These are phyloP conservation scores for Akabosia matsudoensis DNA, from an alignment of 1,140 invertebrate species.

Conservation along the genomic window DNA sequence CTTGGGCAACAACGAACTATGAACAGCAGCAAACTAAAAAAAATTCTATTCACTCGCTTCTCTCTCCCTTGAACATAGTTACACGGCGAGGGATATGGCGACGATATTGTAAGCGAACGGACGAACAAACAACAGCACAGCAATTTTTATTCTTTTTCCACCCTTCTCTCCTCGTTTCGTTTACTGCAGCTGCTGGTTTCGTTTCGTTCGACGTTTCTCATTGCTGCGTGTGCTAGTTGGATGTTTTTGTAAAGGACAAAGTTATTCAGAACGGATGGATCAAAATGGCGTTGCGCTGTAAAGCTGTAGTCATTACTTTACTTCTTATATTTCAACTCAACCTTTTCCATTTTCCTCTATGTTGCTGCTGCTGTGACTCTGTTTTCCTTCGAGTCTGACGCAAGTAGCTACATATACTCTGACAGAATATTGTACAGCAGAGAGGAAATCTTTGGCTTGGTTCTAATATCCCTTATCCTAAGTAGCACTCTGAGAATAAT, in stretches of 20 bases:
- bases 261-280: constrained; percentile 24
- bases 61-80: constrained; percentile 17
- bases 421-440: not conserved
- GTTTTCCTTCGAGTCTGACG: not conserved
- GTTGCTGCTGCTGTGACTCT: not conserved
- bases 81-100: not conserved
- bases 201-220: constrained; percentile 7
- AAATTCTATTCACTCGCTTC: not conserved
- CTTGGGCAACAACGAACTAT: constrained; percentile 1
- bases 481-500: constrained; percentile 16
- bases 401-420: not conserved
- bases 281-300: constrained; percentile 17
- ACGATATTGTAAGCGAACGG: not conserved
- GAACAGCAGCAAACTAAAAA: not conserved
- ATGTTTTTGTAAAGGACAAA: constrained; percentile 14
- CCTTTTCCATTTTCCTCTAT: not conserved
- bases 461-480: constrained; percentile 16
- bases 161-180: not conserved
- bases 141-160: not conserved
- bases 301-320: not conserved
- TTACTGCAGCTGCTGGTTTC: constrained; percentile 18
- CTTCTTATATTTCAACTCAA: not conserved
- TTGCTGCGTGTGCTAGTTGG: not conserved
- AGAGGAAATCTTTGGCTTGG: not conserved
- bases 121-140: too few species aligned